Percentiles rank a stretch among this genome's conserved stretches.
Evolutionary conservation across 2,888 invertebrate species (phyloP).

Genomic region (Camptogramma bilineatum): DNA sequence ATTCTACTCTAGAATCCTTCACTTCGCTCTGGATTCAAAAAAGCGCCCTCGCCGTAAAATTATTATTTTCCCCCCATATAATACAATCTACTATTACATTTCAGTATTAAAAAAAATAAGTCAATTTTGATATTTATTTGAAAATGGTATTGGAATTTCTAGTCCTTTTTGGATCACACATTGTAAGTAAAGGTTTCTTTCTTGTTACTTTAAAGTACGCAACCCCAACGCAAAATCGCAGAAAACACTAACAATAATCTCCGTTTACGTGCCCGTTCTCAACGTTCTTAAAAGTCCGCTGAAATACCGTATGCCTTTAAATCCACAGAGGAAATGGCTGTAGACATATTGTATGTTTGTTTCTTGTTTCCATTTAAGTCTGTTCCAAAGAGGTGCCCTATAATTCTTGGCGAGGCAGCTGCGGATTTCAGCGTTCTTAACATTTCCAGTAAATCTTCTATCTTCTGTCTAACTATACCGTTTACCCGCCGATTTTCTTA

Average conservation of each 20-base stretch:
- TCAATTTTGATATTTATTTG: too few species aligned
- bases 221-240: conserved; percentile 4
- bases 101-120: too few species aligned
- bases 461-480: conserved; percentile 35
- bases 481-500: conserved; percentile 20
- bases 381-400: conserved; percentile 56
- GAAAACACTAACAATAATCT: conserved; percentile 51
- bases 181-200: neutral
- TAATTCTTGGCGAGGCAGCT: conserved; percentile 51
- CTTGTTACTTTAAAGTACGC: neutral
- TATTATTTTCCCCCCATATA: too few species aligned
- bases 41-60: too few species aligned
- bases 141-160: too few species aligned
- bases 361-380: conserved; percentile 59
- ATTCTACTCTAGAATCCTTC: too few species aligned
- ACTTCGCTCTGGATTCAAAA: too few species aligned
- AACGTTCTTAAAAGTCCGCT: conserved; percentile 48
- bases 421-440: conserved; percentile 46
- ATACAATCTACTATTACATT: too few species aligned
- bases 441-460: conserved; percentile 43
- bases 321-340: conserved; percentile 56
- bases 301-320: conserved; percentile 52
- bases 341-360: conserved; percentile 56
- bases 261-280: conserved; percentile 52
- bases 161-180: too few species aligned